These are phyloP conservation scores for Propithecus deckenii DNA, from an alignment of 2,797 vertebrate species.

Conservation along the genomic window DNA sequence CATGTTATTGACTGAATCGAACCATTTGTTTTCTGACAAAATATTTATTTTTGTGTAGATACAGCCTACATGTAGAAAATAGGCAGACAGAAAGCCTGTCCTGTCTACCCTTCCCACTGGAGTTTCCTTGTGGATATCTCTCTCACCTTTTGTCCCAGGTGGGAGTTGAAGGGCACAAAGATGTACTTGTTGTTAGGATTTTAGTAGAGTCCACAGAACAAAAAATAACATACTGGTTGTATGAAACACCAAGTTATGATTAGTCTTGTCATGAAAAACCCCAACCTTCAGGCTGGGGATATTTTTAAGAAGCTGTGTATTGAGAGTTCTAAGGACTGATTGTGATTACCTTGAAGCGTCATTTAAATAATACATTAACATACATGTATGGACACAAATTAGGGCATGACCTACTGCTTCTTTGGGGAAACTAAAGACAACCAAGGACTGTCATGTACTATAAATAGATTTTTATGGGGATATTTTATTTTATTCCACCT, in stretches of 20 bases:
- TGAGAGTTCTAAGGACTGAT: not conserved
- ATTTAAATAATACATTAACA: constrained; percentile 76
- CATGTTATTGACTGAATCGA: not conserved
- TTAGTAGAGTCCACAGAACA: not conserved
- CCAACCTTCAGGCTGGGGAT: not conserved
- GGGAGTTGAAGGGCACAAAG: not conserved
- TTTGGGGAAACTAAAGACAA: constrained; percentile 70
- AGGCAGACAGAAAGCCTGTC: not conserved
- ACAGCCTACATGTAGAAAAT: not conserved
- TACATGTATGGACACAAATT: constrained; percentile 59
- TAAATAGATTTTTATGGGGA: constrained; percentile 78
- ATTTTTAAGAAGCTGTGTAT: constrained; percentile 46
- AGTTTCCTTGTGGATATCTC: not conserved
- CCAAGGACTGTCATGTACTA: constrained; percentile 64
- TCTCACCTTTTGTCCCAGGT: not conserved
- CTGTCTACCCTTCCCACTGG: not conserved
- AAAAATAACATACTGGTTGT: not conserved
- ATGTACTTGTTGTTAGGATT: not conserved
- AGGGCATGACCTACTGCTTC: constrained; percentile 62
- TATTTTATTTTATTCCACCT: constrained; percentile 78
- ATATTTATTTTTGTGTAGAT: not conserved
- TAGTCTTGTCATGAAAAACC: not conserved
- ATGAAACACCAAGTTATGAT: not conserved
- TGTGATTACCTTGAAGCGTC: constrained; percentile 45
- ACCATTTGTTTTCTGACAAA: not conserved